These are phyloP conservation scores for Hippasteria phrygiana DNA, from an alignment of 53 echinoderm and acorn worm genomes.

Conservation along the genomic window DNA sequence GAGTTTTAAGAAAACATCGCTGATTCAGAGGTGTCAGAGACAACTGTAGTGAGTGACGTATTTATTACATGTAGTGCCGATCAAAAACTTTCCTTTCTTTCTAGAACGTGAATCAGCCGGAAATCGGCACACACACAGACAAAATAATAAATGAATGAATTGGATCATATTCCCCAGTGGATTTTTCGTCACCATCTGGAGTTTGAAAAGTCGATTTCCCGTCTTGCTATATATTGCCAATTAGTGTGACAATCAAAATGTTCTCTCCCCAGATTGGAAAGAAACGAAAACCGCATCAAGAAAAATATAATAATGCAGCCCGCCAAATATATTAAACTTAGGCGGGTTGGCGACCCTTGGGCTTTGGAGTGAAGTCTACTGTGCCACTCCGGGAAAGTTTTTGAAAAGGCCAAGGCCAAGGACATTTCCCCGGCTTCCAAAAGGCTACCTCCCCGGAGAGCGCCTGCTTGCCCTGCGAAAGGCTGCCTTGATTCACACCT, in stretches of 20 bases:
- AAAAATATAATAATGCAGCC: not conserved
- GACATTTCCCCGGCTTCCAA: no score
- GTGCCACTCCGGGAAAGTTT: no score
- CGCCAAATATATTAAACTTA: not conserved
- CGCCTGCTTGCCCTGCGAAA: no score
- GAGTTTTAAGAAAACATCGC: conserved; percentile 11
- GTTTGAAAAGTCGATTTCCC: not conserved
- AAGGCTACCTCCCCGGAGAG: no score
- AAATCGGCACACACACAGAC: no score
- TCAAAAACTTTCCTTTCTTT: no score
- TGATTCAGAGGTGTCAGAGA: conserved; percentile 23
- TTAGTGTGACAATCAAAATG: not conserved
- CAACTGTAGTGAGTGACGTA: conserved; percentile 12
- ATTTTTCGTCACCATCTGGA: no score
- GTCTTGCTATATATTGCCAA: not conserved
- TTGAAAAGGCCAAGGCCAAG: no score
- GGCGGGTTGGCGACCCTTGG: no score
- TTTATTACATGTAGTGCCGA: not conserved
- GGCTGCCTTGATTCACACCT: no score
- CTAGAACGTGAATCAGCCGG: not conserved
- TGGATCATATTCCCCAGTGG: no score
- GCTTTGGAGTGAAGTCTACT: no score
- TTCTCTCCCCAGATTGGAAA: not conserved
- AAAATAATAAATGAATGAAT: not conserved
- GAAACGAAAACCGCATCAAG: not conserved